Base-by-base conservation (phyloP, 2,888 invertebrate genomes). In the Athetis lepigone region DNA sequence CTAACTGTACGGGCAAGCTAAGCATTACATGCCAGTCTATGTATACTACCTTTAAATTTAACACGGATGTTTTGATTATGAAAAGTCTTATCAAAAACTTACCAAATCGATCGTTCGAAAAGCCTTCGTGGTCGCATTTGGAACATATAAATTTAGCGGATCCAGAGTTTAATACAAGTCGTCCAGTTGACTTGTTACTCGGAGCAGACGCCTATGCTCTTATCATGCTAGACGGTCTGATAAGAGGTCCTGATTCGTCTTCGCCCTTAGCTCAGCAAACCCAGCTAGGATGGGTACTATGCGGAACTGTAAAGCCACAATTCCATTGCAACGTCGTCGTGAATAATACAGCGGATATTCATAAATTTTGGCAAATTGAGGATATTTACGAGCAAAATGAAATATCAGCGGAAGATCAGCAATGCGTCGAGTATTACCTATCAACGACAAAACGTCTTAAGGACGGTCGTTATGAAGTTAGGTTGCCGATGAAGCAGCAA, bases 341-440 rank as follows among this genome's bases (percentile, higher is more conserved):
- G 0, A 19, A 40, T n/a, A 52, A 40, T 27, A 40, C n/a, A 8
- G 40, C 40, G 9, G 40, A 40, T 23, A 52, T 51, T 51, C 25
- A 51, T 5, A 2, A 27, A 51, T 40, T 51, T 40, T 51, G 27
- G 39, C 16, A 39, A 51, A 51, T 40, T 40, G 39, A 51, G 9
- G 49, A 49, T 21, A 49, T 49, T 21, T 4, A 36, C 2, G 33
- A 21, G 23, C 50, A 50, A 23, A 50, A 50, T 50, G 16, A 37
- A 37, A 39, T 50, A 18, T 50, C 50, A 37, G 37, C 18, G 23
- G 50, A 25, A 50, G 37, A 50, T n/a, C 8, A 39, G 4, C 39
- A 39, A 18, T 39, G 39, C 1, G 8, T 51, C 13, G 51, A 39
- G 13, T 39, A 37, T 13, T 51, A 39, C 18, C 18, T 39, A 36